Evolutionary conservation across 2,113 vertebrate genomes (phyloP).

Genomic region (Nestor notabilis): DNA sequence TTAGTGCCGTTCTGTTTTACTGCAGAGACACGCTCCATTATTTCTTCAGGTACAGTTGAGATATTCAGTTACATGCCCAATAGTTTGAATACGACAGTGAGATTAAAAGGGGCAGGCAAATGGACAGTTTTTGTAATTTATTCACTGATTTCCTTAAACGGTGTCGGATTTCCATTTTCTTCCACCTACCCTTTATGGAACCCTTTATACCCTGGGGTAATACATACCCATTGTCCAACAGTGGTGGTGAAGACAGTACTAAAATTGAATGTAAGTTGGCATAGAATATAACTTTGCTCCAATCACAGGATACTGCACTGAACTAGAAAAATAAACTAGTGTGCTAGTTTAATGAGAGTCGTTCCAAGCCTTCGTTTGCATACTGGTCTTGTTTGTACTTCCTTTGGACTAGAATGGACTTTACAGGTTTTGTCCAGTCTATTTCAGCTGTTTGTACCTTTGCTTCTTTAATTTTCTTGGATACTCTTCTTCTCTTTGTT

Average conservation of each 20-base stretch:
- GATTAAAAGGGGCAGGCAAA: constrained; percentile 88
- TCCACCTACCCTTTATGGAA: constrained; percentile 70
- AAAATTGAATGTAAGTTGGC: constrained; percentile 58
- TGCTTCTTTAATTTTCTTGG: background rate
- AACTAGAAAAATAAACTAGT: background rate
- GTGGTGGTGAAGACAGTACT: constrained; percentile 36
- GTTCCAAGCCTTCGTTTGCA: background rate
- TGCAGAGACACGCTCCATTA: constrained; percentile 99
- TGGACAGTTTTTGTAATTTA: constrained; percentile 89
- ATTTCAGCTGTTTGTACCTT: background rate
- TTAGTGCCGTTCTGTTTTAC: constrained; percentile 99
- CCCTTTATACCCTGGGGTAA: constrained; percentile 53
- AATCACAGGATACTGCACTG: background rate
- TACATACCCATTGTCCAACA: constrained; percentile 42
- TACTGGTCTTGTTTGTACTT: background rate
- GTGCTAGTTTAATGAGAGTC: background rate
- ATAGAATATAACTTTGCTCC: background rate
- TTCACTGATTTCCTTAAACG: constrained; percentile 82
- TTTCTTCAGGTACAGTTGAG: constrained; percentile 99
- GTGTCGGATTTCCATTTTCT: constrained; percentile 76
- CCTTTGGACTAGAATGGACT: background rate
- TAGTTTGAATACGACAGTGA: constrained; percentile 87
- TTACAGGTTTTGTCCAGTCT: background rate
- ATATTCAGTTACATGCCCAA: constrained; percentile 92
- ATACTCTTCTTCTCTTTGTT: background rate